Base-by-base conservation (phyloP, 2,797 vertebrate genomes). In the Melanitta fusca region DNA sequence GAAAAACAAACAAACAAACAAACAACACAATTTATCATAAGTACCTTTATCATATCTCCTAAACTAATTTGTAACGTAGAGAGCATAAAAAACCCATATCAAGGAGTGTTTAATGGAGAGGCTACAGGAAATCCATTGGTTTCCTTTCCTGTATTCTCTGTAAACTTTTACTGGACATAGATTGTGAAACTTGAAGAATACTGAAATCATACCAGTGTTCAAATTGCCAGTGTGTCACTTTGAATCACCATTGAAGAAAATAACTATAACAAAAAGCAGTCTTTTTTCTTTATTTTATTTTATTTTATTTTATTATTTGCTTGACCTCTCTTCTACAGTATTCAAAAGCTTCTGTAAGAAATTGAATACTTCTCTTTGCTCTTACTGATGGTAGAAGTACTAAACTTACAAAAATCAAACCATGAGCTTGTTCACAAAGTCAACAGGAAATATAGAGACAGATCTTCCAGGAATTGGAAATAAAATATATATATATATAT, bases 1-100 rank as follows among this genome's bases (percentile, higher is more conserved):
- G 2, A 2, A 2, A 21, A 51, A 41, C 28, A 38, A 10, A 0
- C 6, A 61, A 13, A 54, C 1, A 65, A 71, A 53, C 2, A 49
- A 71, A 80, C 4, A 54, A 13, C 56, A 30, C 27, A 30, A 17
- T 51, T 51, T 51, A 51, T 51, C 49, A 27, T 27, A 73, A 34
- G 2, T 22, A 5, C n/a, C 30, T 14, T 58, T 22, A 61, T 70
- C 7, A 54, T 7, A 82, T 3, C 11, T 77, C 8, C 13, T 41
- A 39, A 45, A 65, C 13, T 12, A 91, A 15, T 70, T 70, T 51
- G 1, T n/a, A 20, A 18, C 12, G 8, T 41, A 57, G 9, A 8
- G 30, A 69, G 30, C 3, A 43, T 2, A 2, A 45, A 72, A 80
- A 11, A 53, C 6, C 6, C 4, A n/a, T 14, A 49, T 41, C 11